phyloP scores from a whole-genome alignment of 2,888 invertebrate genomes.

The Argynnis bischoffii region DNA sequence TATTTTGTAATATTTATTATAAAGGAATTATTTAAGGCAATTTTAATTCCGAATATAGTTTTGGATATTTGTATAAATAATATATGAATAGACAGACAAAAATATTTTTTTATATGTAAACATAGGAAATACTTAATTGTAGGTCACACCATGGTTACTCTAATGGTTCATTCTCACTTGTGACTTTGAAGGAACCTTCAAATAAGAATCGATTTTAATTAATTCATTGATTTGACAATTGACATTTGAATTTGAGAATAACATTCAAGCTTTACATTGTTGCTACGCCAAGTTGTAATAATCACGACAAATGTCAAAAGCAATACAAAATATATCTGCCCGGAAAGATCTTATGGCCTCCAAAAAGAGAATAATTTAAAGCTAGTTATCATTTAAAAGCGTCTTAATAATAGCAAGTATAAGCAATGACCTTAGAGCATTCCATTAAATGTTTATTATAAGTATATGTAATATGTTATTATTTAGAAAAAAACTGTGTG shows the following conservation, averaged over 20 bases:
- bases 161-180: slow-evolving; percentile 2
- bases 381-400: not conserved
- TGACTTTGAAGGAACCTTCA: not conserved
- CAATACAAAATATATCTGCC: not conserved
- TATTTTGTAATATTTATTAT: too few species aligned
- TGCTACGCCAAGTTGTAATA: too few species aligned
- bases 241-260: too few species aligned
- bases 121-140: slow-evolving; percentile 9
- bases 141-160: slow-evolving; percentile 14
- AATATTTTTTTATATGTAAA: not conserved
- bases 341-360: not conserved
- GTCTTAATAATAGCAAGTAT: not conserved
- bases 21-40: too few species aligned
- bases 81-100: not conserved
- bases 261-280: too few species aligned
- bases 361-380: not conserved
- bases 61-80: not conserved
- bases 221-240: not conserved
- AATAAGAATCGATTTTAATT: slow-evolving; percentile 5
- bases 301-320: not conserved
- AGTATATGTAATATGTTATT: too few species aligned
- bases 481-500: too few species aligned
- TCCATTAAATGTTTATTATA: too few species aligned
- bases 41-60: not conserved
- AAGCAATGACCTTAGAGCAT: not conserved